These are phyloP conservation scores for Isotomurus palustris DNA, from an alignment of 2,888 invertebrate species.

Conservation along the genomic window DNA sequence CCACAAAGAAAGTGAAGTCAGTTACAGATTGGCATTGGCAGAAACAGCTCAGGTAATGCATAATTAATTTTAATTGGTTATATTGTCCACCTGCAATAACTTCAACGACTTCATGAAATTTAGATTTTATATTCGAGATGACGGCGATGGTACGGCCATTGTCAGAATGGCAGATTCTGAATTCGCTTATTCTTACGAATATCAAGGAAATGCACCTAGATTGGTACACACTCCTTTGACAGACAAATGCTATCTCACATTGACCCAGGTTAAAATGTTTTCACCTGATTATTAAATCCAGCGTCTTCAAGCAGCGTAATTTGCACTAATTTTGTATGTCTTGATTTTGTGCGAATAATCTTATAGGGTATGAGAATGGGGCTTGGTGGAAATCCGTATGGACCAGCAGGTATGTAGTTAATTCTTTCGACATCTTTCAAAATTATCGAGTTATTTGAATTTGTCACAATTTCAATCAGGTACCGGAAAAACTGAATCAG, in stretches of 20 bases:
- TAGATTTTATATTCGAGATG: slow-evolving; percentile 65
- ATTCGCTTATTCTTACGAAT: slow-evolving; percentile 92
- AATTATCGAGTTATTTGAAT: too few species aligned
- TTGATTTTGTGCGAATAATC: too few species aligned
- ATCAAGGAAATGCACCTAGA: slow-evolving; percentile 87
- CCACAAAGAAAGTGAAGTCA: slow-evolving; percentile 60
- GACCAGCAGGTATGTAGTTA: too few species aligned
- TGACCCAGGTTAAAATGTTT: slow-evolving; percentile 68
- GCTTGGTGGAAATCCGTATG: slow-evolving; percentile 96
- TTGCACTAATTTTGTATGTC: too few species aligned
- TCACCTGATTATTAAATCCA: too few species aligned
- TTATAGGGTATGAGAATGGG: slow-evolving; percentile 84
- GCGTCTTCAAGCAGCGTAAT: too few species aligned
- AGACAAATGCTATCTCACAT: slow-evolving; percentile 93
- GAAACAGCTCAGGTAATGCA: slow-evolving; percentile 74
- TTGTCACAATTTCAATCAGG: too few species aligned
- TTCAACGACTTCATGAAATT: slow-evolving; percentile 35
- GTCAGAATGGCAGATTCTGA: slow-evolving; percentile 89
- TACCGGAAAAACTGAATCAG: slow-evolving; percentile 91
- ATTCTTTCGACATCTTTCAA: too few species aligned
- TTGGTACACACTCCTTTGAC: slow-evolving; percentile 93
- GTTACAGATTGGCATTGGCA: slow-evolving; percentile 87
- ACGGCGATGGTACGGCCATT: slow-evolving; percentile 58
- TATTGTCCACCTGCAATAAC: too few species aligned
- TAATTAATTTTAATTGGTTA: too few species aligned